phyloP scores from a whole-genome alignment of 2,797 vertebrate species.

The Semotilus atromaculatus region DNA sequence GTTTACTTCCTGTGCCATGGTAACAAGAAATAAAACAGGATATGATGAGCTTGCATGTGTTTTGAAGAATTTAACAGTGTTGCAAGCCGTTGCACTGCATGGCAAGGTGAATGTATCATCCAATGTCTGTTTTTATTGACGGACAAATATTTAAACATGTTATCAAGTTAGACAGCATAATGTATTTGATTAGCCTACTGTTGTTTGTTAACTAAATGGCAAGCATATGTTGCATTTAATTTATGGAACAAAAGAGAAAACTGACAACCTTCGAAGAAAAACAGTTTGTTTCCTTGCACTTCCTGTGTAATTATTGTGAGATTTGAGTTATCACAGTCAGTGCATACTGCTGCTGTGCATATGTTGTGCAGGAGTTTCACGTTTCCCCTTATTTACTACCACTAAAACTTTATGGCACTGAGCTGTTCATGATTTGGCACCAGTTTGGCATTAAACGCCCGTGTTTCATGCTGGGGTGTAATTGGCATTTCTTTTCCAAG shows the following conservation, averaged over 20 bases:
- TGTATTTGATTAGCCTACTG: conserved; percentile 7
- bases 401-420: conserved; percentile 24
- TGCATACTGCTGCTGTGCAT: background rate
- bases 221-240: background rate
- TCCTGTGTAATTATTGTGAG: background rate
- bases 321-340: background rate
- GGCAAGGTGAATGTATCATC: conserved; percentile 1
- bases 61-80: conserved; percentile 52
- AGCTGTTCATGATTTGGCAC: conserved; percentile 26
- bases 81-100: conserved; percentile 23
- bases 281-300: background rate
- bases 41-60: conserved; percentile 60
- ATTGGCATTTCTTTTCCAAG: conserved; percentile 31
- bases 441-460: conserved; percentile 44
- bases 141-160: conserved; percentile 29
- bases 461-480: conserved; percentile 51
- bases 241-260: background rate
- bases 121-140: conserved; percentile 2
- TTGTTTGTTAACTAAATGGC: background rate
- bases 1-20: conserved; percentile 69
- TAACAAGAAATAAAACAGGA: conserved; percentile 78
- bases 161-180: background rate
- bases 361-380: background rate
- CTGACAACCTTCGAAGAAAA: background rate
- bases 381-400: background rate